Base-by-base conservation (phyloP, 2,113 vertebrate species). In the Atlantisia rogersi region DNA sequence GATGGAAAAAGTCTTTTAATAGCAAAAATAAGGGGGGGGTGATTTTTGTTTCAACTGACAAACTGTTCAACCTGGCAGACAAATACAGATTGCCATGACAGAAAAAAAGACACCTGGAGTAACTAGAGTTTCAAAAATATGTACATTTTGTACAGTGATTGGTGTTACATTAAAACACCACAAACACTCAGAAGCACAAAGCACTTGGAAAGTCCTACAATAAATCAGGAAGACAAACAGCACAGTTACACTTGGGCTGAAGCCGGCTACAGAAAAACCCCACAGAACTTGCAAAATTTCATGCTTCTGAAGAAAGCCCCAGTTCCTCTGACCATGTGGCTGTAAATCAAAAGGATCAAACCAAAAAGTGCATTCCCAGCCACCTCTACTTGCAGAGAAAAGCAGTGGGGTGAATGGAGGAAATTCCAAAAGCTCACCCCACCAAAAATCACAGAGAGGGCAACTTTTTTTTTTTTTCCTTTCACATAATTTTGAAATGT, bases 381-480 rank as follows among this genome's bases (percentile, higher is more conserved):
- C 12, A 74, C 55, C 0, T 28, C 22, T 32, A 58, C 17, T 22
- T 63, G n/a, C 31, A 63, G 17, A 59, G 31, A 55, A 80, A 74
- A 81, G 12, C 22, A 2, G 5, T 4, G 8, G 5, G 2, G 3
- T 48, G 48, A 48, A 3, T 17, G 6, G 15, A 10, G 6, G 20
- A 2, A 48, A 32, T 91, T 86, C 64, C 40, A 91, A 79, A 77
- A 35, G 44, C 16, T 1, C 6, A 4, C 7, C 5, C 56, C 11
- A 8, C 9, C 40, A 15, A 44, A 48, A 59, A 58, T 39, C 13
- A 55, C 32, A n/a, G n/a, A 40, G 1, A 76, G 7, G 25, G 63
- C 10, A 90, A 16, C 2, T 37, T 21, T 31, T 6, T 12, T 11
- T 10, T 35, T 37, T 35, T 39, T 14, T n/a, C n/a, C 26, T 37